Conservation (phyloP, 2,888 invertebrate species). For the Aspidiotus rigidus region DNA sequence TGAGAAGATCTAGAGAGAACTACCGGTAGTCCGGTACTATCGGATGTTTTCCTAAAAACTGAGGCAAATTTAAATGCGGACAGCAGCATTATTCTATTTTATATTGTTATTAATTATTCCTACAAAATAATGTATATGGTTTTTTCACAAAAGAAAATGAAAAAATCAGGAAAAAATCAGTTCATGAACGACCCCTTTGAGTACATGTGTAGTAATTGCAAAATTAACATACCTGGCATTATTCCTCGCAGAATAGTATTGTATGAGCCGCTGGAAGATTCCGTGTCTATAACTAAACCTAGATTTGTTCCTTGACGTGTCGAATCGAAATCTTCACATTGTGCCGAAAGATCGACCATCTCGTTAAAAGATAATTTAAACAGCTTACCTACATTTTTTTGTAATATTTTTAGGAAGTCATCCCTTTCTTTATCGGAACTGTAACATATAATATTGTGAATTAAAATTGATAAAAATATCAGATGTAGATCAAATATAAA, state of each 20-base stretch:
- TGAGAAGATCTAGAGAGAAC: too few species aligned
- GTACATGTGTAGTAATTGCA: background rate
- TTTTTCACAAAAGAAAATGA: too few species aligned
- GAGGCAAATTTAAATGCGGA: too few species aligned
- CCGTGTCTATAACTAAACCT: background rate
- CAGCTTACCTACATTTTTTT: constrained; percentile 35
- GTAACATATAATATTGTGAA: background rate
- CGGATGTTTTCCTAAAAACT: too few species aligned
- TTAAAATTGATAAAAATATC: background rate
- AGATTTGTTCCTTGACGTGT: constrained; percentile 2
- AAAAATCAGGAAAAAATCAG: too few species aligned
- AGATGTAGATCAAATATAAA: too few species aligned
- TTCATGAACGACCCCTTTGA: too few species aligned
- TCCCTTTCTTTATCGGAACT: constrained; percentile 36
- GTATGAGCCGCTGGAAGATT: background rate
- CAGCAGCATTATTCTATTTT: too few species aligned
- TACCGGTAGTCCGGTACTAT: too few species aligned
- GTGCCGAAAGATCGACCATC: constrained; percentile 70
- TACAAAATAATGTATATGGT: too few species aligned
- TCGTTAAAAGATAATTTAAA: constrained; percentile 47
- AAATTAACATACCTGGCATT: constrained; percentile 57
- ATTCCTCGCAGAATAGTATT: constrained; percentile 63
- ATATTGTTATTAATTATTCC: too few species aligned
- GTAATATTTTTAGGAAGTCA: constrained; percentile 22
- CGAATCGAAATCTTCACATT: constrained; percentile 60